phyloP scores from a whole-genome alignment of 2,888 invertebrate genomes.

The Teleiodes luculella region DNA sequence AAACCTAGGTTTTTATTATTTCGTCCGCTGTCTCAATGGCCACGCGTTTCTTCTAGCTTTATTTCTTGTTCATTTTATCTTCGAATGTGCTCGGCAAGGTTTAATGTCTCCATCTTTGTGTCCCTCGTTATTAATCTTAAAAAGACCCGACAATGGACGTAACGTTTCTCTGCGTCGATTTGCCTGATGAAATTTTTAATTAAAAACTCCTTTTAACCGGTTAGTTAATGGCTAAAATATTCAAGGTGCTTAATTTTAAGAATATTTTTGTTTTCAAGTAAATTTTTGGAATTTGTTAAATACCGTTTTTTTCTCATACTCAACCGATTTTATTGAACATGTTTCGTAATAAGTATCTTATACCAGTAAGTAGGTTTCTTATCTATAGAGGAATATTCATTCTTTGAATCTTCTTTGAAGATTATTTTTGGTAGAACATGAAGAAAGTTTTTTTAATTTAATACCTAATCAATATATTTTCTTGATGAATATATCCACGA shows the following conservation, averaged over 20 bases:
- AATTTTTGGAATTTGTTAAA: background rate
- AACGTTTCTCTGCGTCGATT: slow-evolving; percentile 46
- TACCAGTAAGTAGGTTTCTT: no score
- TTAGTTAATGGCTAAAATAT: slow-evolving; percentile 1
- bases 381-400: no score
- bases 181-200: slow-evolving; percentile 40
- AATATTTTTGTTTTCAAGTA: background rate
- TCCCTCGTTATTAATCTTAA: slow-evolving; percentile 66
- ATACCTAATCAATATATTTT: no score
- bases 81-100: slow-evolving; percentile 54
- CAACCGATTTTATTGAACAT: no score
- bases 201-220: slow-evolving; percentile 4
- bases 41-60: slow-evolving; percentile 23
- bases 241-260: background rate
- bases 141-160: slow-evolving; percentile 58
- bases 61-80: slow-evolving; percentile 60
- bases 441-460: no score
- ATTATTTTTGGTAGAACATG: no score
- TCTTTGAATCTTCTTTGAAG: no score
- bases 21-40: slow-evolving; percentile 32
- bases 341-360: no score
- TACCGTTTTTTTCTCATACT: no score
- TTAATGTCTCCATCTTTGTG: slow-evolving; percentile 68
- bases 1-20: background rate
- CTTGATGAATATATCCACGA: no score